Conservation (phyloP, 1,140 invertebrate species). For the Manduca sexta region DNA sequence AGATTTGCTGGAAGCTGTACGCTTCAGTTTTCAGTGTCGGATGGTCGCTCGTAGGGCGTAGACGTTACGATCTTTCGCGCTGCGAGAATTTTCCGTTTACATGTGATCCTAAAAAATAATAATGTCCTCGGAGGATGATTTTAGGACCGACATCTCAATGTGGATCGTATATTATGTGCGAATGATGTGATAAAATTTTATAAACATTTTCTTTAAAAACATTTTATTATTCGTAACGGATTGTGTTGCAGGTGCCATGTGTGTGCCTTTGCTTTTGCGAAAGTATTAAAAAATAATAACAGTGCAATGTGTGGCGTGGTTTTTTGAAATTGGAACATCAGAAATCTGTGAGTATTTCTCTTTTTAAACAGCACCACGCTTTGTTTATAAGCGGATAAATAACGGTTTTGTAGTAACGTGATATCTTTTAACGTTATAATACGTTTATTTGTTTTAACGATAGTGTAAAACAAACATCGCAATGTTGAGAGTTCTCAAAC, state of each 20-base stretch:
- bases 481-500: slow-evolving; percentile 6
- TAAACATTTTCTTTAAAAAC: slow-evolving; percentile 4
- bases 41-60: slow-evolving; percentile 1
- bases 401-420: not conserved
- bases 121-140: slow-evolving; percentile 10
- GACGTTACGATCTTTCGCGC: slow-evolving; percentile 1
- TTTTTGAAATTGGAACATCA: slow-evolving; percentile 10
- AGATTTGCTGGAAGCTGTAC: slow-evolving; percentile 57
- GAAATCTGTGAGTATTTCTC: slow-evolving; percentile 13
- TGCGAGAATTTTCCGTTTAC: slow-evolving; percentile 27
- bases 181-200: slow-evolving; percentile 9
- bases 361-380: not conserved
- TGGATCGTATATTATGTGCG: slow-evolving; percentile 1
- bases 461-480: slow-evolving; percentile 2
- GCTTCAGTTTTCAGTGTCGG: slow-evolving; percentile 42
- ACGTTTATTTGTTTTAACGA: slow-evolving; percentile 4
- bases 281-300: slow-evolving; percentile 5
- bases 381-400: not conserved
- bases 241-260: not conserved
- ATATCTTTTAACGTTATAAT: not conserved
- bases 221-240: not conserved
- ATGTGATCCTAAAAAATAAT: slow-evolving; percentile 17
- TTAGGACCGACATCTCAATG: slow-evolving; percentile 7
- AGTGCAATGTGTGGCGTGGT: slow-evolving; percentile 8
- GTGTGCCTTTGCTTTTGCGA: slow-evolving; percentile 6